These are phyloP conservation scores for Galeopsomyia nigrocyanea DNA, from an alignment of 2,888 invertebrate species.

Conservation along the genomic window DNA sequence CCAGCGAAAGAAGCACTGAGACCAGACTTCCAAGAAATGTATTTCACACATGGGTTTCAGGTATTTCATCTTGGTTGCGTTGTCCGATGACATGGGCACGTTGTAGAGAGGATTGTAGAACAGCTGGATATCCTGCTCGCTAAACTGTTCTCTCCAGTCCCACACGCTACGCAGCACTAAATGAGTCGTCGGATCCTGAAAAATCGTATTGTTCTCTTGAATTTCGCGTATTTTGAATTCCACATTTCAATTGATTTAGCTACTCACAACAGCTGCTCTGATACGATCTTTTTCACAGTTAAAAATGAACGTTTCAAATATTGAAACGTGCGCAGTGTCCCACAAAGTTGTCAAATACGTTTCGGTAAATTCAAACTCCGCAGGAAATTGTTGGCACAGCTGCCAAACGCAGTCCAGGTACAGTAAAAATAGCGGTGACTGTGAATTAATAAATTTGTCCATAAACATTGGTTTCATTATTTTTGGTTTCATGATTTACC, in stretches of 20 bases:
- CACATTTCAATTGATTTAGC: neutral
- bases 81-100: slow-evolving; percentile 37
- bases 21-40: slow-evolving; percentile 81
- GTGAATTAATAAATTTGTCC: slow-evolving; percentile 59
- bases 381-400: slow-evolving; percentile 87
- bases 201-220: neutral
- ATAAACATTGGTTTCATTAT: too few species aligned
- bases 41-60: slow-evolving; percentile 72
- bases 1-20: slow-evolving; percentile 93
- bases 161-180: slow-evolving; percentile 83
- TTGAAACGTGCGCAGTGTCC: slow-evolving; percentile 89
- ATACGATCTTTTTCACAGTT: slow-evolving; percentile 85
- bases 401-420: slow-evolving; percentile 97
- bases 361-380: slow-evolving; percentile 92
- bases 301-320: slow-evolving; percentile 94
- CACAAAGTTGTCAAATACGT: slow-evolving; percentile 92
- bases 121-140: slow-evolving; percentile 82
- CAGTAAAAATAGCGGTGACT: slow-evolving; percentile 89
- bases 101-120: slow-evolving; percentile 89
- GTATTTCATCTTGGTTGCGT: slow-evolving; percentile 8
- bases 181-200: slow-evolving; percentile 68
- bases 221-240: neutral
- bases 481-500: slow-evolving; percentile 51
- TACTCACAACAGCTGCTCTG: slow-evolving; percentile 75
- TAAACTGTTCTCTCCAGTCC: slow-evolving; percentile 93